phyloP scores from a whole-genome alignment of 2,113 vertebrate genomes.

The Chascanopsetta lugubris region DNA sequence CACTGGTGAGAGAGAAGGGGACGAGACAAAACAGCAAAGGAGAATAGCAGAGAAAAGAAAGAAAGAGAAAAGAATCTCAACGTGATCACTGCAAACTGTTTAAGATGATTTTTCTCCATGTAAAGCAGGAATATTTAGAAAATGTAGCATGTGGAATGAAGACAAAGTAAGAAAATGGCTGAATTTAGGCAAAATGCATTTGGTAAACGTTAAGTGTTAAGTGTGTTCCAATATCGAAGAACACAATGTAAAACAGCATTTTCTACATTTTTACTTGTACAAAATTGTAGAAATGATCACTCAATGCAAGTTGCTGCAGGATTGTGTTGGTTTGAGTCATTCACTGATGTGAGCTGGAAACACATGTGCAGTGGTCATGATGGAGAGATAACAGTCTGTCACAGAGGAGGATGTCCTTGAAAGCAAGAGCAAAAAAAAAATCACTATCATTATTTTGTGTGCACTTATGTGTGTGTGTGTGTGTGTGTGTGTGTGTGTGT shows the following conservation, averaged over 20 bases:
- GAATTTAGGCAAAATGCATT: neutral
- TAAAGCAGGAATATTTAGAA: too few species aligned
- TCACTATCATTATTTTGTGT: constrained; percentile 30
- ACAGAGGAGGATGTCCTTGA: constrained; percentile 56
- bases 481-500: constrained; percentile 23
- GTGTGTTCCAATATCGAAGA: too few species aligned
- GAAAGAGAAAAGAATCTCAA: neutral
- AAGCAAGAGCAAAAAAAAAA: constrained; percentile 48
- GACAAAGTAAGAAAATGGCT: too few species aligned
- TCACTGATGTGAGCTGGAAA: constrained; percentile 1
- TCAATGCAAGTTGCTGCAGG: constrained; percentile 12
- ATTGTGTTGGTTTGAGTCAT: neutral
- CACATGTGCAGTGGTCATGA: constrained; percentile 15
- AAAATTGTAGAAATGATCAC: neutral
- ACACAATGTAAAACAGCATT: neutral
- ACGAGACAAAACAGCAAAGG: constrained; percentile 29
- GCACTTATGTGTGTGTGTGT: constrained; percentile 18
- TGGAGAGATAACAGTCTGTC: constrained; percentile 24
- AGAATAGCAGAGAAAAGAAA: neutral
- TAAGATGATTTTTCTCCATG: too few species aligned
- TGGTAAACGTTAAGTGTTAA: too few species aligned
- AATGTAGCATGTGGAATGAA: too few species aligned
- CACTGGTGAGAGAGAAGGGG: constrained; percentile 19
- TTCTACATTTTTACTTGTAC: neutral
- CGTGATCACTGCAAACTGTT: neutral